Evolutionary conservation across 2,113 vertebrate genomes (phyloP).

Genomic region (Takifugu bimaculatus): DNA sequence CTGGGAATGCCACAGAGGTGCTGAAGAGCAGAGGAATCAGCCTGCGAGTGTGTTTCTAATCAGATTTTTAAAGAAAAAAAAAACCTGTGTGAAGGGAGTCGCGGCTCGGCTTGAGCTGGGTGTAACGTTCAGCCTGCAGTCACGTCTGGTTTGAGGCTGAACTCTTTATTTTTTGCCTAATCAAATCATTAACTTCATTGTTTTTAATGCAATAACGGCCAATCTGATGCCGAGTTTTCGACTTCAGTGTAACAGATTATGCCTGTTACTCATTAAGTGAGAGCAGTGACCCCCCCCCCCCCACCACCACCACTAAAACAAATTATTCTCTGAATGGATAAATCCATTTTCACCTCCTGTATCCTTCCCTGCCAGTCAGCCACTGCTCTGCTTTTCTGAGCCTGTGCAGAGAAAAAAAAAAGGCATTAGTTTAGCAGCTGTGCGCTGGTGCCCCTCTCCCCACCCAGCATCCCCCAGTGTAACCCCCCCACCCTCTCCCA

Average conservation of each 20-base stretch:
- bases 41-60: slow-evolving; percentile 68
- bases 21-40: slow-evolving; percentile 13
- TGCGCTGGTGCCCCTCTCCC: slow-evolving; percentile 61
- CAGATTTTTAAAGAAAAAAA: slow-evolving; percentile 39
- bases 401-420: slow-evolving; percentile 37
- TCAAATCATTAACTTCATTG: slow-evolving; percentile 47
- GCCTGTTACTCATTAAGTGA: slow-evolving; percentile 35
- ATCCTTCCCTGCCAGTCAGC: slow-evolving; percentile 37
- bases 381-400: slow-evolving; percentile 48
- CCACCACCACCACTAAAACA: slow-evolving; percentile 1
- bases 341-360: slow-evolving; percentile 43
- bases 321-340: slow-evolving; percentile 32
- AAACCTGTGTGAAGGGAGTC: slow-evolving; percentile 62
- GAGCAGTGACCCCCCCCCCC: neutral
- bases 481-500: slow-evolving; percentile 30
- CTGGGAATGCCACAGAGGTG: slow-evolving; percentile 31
- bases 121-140: slow-evolving; percentile 52
- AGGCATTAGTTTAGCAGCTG: slow-evolving; percentile 75
- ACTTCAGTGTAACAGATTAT: slow-evolving; percentile 38
- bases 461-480: slow-evolving; percentile 34
- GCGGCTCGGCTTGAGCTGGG: slow-evolving; percentile 43
- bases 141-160: slow-evolving; percentile 42
- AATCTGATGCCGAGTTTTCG: slow-evolving; percentile 52
- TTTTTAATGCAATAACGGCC: slow-evolving; percentile 52
- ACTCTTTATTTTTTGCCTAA: slow-evolving; percentile 18